phyloP scores from a whole-genome alignment of 2,113 vertebrate genomes.

The Mus spicilegus region DNA sequence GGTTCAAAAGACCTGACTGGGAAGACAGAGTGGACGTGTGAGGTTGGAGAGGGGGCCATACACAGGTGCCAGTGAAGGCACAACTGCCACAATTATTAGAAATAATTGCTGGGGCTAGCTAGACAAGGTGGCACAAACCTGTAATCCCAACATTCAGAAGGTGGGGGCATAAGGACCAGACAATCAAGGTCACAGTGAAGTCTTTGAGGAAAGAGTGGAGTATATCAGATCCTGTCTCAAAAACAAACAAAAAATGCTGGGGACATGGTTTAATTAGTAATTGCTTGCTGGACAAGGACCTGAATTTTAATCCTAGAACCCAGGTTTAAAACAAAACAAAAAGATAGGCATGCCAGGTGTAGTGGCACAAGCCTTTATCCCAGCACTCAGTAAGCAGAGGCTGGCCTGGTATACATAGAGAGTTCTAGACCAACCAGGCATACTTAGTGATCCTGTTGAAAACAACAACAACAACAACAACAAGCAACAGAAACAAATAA shows the following conservation, averaged over 20 bases:
- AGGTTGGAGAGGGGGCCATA: not conserved
- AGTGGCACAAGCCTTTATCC: not conserved
- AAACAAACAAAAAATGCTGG: not conserved
- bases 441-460: not conserved
- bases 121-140: not conserved
- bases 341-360: not conserved
- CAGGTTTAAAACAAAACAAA: not conserved
- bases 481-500: not conserved
- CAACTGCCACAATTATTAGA: accelerated
- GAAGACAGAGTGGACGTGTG: not conserved
- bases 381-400: not conserved
- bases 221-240: not conserved
- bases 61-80: not conserved
- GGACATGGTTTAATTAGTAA: not conserved
- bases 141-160: too few relatives aligned
- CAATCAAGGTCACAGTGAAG: not conserved
- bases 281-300: not conserved
- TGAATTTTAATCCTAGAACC: not conserved
- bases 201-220: not conserved
- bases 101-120: not conserved
- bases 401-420: too few relatives aligned
- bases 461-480: not conserved
- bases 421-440: not conserved
- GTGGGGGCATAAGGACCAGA: not conserved
- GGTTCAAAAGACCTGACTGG: not conserved